phyloP scores from a whole-genome alignment of 2,797 vertebrate genomes.

The Poeciliopsis paucimaculata region DNA sequence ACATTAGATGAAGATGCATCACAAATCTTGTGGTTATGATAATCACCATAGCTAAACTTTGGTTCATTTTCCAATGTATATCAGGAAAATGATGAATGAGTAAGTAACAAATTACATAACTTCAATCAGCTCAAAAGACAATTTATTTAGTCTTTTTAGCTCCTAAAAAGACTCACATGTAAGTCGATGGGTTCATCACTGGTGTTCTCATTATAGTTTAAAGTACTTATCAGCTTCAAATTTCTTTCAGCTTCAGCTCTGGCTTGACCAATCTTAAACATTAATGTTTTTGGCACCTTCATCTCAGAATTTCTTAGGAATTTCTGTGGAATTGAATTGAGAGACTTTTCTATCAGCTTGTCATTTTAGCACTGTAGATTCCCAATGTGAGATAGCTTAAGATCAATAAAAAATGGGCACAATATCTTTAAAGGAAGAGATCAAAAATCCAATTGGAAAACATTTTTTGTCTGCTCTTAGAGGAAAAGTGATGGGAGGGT shows the following conservation, averaged over 20 bases:
- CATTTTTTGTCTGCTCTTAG: conserved; percentile 34
- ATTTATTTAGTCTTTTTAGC: background rate
- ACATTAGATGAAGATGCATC: conserved; percentile 16
- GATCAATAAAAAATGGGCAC: conserved; percentile 34
- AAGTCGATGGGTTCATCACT: too few relatives aligned
- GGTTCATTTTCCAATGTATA: background rate
- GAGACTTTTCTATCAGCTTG: background rate
- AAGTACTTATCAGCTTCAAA: too few relatives aligned
- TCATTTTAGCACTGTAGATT: conserved; percentile 13
- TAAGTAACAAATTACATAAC: background rate
- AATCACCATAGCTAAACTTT: background rate
- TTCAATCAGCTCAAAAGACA: background rate
- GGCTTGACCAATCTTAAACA: background rate
- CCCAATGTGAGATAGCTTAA: conserved; percentile 41
- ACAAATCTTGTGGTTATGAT: background rate
- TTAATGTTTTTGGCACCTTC: background rate
- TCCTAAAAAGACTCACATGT: too few relatives aligned
- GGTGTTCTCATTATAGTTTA: too few relatives aligned
- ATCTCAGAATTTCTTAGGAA: background rate
- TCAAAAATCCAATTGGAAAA: conserved; percentile 45
- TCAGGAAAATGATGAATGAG: background rate
- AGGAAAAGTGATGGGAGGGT: background rate
- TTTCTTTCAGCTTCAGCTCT: background rate
- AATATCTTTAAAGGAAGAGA: conserved; percentile 38
- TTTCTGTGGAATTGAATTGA: background rate